phyloP scores from a whole-genome alignment of 1,140 invertebrate genomes.

The Drosophila virilis region DNA sequence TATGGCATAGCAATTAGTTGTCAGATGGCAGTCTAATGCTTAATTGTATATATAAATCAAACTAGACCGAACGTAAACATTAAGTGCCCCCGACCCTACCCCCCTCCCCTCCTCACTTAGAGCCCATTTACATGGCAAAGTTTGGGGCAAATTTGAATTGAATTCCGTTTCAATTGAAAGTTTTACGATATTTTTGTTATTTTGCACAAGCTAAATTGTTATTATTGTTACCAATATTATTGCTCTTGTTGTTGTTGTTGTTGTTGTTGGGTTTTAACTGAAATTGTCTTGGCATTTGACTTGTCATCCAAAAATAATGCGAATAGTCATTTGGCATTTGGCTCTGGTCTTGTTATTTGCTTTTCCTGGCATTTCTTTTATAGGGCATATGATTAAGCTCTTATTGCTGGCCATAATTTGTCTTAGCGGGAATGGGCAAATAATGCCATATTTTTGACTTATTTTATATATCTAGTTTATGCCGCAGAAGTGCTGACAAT shows the following conservation, averaged over 20 bases:
- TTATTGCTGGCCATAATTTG: constrained; percentile 30
- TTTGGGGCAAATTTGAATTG: too few relatives aligned
- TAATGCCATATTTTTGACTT: not conserved
- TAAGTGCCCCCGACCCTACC: not conserved
- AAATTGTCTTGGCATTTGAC: constrained; percentile 6
- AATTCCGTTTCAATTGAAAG: constrained; percentile 1
- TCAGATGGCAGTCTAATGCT: constrained; percentile 10
- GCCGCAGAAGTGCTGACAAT: constrained; percentile 32
- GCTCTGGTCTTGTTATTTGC: constrained; percentile 47
- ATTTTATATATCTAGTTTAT: constrained; percentile 30
- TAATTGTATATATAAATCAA: constrained; percentile 34
- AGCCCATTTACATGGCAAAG: too few relatives aligned
- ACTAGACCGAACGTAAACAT: constrained; percentile 19
- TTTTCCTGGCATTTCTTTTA: constrained; percentile 22
- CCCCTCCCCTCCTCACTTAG: too few relatives aligned
- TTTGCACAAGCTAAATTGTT: constrained; percentile 10
- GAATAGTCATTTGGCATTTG: constrained; percentile 53
- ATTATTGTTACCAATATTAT: constrained; percentile 10
- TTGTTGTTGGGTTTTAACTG: constrained; percentile 4
- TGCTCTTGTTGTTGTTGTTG: constrained; percentile 13
- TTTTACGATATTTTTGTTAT: constrained; percentile 52
- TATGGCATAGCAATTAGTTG: constrained; percentile 41
- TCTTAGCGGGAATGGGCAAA: constrained; percentile 28
- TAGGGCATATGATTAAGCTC: constrained; percentile 1
- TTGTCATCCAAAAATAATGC: constrained; percentile 48